Evolutionary conservation across 2,797 vertebrate species (phyloP).

Genomic region (Halcyon leucocephala): DNA sequence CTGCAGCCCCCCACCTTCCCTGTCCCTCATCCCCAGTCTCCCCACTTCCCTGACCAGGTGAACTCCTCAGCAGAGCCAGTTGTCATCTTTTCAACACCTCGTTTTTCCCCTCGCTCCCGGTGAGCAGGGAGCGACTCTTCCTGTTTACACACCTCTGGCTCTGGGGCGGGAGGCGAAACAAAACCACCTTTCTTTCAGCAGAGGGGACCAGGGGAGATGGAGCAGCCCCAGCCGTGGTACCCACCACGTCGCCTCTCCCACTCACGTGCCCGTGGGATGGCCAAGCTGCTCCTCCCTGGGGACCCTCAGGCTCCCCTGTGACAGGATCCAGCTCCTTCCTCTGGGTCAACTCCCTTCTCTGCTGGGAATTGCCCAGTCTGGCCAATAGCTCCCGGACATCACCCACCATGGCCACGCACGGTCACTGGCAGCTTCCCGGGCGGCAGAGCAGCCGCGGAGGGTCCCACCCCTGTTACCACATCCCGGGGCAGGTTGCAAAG

Average conservation of each 20-base stretch:
- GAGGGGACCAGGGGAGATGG: background rate
- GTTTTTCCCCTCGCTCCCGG: constrained; percentile 65
- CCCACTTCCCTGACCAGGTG: constrained; percentile 61
- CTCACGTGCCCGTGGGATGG: background rate
- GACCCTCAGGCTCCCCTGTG: rapidly evolving
- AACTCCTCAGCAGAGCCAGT: constrained; percentile 57
- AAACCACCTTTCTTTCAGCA: constrained; percentile 62
- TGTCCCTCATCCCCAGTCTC: rapidly evolving
- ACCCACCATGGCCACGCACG: rapidly evolving
- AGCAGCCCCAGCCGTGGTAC: rapidly evolving
- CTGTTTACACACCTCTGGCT: constrained; percentile 75
- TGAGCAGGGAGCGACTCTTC: constrained; percentile 61
- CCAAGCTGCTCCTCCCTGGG: background rate
- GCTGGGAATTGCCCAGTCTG: background rate
- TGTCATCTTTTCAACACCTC: constrained; percentile 80
- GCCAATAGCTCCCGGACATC: rapidly evolving
- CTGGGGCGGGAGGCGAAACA: constrained; percentile 56
- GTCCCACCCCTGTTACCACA: background rate
- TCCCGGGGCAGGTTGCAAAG: rapidly evolving
- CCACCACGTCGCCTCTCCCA: background rate
- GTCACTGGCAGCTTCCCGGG: background rate
- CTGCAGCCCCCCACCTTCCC: background rate
- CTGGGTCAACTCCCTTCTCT: background rate
- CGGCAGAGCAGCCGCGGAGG: rapidly evolving
- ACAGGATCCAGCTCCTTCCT: background rate